These are phyloP conservation scores for Aporrectodea caliginosa DNA, from an alignment of 1,140 invertebrate genomes.

Conservation along the genomic window DNA sequence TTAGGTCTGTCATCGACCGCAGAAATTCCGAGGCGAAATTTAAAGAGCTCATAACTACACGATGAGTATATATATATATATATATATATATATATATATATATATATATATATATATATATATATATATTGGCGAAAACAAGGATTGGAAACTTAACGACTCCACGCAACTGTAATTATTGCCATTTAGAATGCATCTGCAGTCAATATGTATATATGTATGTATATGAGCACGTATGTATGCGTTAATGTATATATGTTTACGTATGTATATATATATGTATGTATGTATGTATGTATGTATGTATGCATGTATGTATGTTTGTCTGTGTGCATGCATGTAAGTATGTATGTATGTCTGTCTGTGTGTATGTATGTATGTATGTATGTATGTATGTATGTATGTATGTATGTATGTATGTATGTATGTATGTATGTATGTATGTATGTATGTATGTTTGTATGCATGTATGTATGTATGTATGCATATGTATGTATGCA, in stretches of 20 bases:
- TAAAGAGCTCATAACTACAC: too few relatives aligned
- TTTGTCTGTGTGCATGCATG: background rate
- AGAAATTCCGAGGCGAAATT: too few relatives aligned
- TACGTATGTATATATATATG: background rate
- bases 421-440: background rate
- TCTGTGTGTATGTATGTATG: background rate
- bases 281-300: background rate
- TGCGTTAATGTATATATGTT: background rate
- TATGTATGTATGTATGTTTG: background rate
- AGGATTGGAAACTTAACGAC: too few relatives aligned
- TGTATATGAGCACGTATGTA: background rate
- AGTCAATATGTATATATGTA: background rate
- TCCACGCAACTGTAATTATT: too few relatives aligned
- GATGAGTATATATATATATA: too few relatives aligned
- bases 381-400: background rate
- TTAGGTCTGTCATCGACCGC: too few relatives aligned
- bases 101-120: conserved; percentile 4
- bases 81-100: background rate
- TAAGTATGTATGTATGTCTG: background rate
- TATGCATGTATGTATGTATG: background rate
- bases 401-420: background rate
- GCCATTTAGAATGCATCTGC: too few relatives aligned
- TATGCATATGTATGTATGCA: background rate
- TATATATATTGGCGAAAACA: too few relatives aligned
- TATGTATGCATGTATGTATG: background rate